phyloP scores from a whole-genome alignment of 1,140 invertebrate species.

The Drosophila cardini region DNA sequence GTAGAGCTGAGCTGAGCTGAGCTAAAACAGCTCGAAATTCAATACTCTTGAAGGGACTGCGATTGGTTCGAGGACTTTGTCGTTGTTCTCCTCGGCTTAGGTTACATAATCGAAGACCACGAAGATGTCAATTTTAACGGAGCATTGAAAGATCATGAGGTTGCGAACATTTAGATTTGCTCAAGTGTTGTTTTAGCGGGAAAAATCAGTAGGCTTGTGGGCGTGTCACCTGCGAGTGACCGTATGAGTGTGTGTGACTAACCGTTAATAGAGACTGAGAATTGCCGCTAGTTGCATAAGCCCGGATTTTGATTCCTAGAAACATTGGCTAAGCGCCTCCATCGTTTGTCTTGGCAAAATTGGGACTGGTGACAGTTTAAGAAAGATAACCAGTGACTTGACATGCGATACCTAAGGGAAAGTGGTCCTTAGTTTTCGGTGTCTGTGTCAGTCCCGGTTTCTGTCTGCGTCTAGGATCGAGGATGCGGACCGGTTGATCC shows the following conservation, averaged over 20 bases:
- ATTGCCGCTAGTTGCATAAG: slow-evolving; percentile 42
- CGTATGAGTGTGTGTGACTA: slow-evolving; percentile 47
- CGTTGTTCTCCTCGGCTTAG: slow-evolving; percentile 45
- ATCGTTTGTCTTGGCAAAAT: slow-evolving; percentile 49
- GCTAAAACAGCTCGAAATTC: slow-evolving; percentile 66
- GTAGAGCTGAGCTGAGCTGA: slow-evolving; percentile 54
- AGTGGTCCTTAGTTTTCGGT: slow-evolving; percentile 39
- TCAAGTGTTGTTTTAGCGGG: slow-evolving; percentile 75
- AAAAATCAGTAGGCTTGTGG: slow-evolving; percentile 47
- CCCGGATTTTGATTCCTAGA: slow-evolving; percentile 40
- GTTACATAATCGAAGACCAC: slow-evolving; percentile 68
- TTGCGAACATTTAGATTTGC: slow-evolving; percentile 64
- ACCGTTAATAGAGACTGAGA: slow-evolving; percentile 41
- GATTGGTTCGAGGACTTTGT: slow-evolving; percentile 54
- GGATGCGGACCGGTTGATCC: slow-evolving; percentile 13
- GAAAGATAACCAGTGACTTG: slow-evolving; percentile 43
- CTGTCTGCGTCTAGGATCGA: slow-evolving; percentile 3
- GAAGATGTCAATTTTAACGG: slow-evolving; percentile 19
- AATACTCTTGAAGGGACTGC: slow-evolving; percentile 73
- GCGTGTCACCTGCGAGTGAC: slow-evolving; percentile 67
- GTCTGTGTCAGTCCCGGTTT: too few relatives aligned
- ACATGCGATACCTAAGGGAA: slow-evolving; percentile 70
- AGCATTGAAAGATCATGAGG: slow-evolving; percentile 29
- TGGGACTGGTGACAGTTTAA: slow-evolving; percentile 59
- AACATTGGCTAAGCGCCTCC: slow-evolving; percentile 50